These are phyloP conservation scores for Drosophila villosipedis DNA, from an alignment of 2,888 invertebrate genomes.

Conservation along the genomic window DNA sequence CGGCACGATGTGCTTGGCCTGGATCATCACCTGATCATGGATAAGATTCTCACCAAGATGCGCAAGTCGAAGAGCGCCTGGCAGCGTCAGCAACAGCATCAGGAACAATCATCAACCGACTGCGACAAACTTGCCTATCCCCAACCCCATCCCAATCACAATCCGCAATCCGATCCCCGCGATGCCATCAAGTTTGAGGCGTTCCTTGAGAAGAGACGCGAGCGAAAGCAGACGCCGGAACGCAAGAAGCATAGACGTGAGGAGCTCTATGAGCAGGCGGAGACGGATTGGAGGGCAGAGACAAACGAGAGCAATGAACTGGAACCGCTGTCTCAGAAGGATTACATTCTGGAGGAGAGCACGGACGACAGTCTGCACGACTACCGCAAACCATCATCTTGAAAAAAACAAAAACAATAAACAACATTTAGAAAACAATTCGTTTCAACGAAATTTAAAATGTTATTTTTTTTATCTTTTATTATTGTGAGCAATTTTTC, in stretches of 20 bases:
- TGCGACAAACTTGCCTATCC: background rate
- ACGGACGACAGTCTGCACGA: conserved; percentile 15
- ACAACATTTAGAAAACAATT: background rate
- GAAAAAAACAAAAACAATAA: background rate
- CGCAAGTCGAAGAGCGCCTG: conserved; percentile 87
- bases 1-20: conserved; percentile 90
- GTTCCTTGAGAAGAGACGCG: conserved; percentile 66
- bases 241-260: conserved; percentile 63
- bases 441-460: background rate
- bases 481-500: background rate
- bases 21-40: conserved; percentile 89
- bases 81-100: conserved; percentile 70
- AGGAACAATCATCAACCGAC: background rate
- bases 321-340: conserved; percentile 58
- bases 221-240: conserved; percentile 64
- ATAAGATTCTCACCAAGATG: conserved; percentile 86
- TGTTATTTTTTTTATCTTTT: background rate
- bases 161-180: background rate
- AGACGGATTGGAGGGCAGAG: conserved; percentile 2
- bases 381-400: background rate
- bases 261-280: conserved; percentile 10
- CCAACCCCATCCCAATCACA: background rate
- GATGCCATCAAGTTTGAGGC: conserved; percentile 52
- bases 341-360: conserved; percentile 72
- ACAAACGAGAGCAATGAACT: conserved; percentile 33